Base-by-base conservation (phyloP, 35 echinoderm and acorn worm genomes). In the Nesometra sesokonis region DNA sequence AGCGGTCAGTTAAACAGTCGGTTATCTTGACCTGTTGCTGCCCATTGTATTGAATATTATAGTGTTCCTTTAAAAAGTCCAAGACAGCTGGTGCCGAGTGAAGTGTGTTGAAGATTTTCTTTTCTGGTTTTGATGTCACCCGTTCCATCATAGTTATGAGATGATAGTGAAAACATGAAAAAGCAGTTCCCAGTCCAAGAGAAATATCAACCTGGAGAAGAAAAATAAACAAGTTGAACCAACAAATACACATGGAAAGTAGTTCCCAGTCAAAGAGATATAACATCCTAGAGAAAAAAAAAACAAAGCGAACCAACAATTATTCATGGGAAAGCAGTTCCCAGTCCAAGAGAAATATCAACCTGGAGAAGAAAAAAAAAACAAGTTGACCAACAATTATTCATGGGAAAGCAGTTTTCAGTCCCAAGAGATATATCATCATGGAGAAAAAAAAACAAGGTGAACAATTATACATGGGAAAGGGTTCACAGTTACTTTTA, bases 71-170 rank as follows among this genome's bases (percentile, higher is more conserved):
- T n/a, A 99, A 86, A 85, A 93, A 94, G 84, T 99, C 96, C 15
- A 99, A 31, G 34, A 99, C 36, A 77, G 89, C 92, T 11, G 92
- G 7, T 8, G 92, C 92, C 77, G 90, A 94, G 35, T 90, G 92
- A 1, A 99, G 77, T 19, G 88, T 82, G 80, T 99, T 99, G 81
- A 99, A 99, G 31, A 93, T 87, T n/a, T 88, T 80, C 52, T 94
- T 94, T 29, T 99, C 92, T 17, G 93, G 85, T 78, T 89, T 91
- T 31, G 84, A 79, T 15, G 88, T 39, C 19, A 86, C 88, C 15
- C 86, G 87, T 0, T 99, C 96, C 82, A 94, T 36, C 96, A 99
- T 99, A 27, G 89, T 77, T 17, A 99, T 99, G n/a, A 99, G 89
- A 77, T 99, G 96, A 87, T 94, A 93, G 33, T 99, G 96, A 36